Percentiles rank a stretch among this genome's conserved stretches.
Conservation (phyloP, 2,888 invertebrate genomes). For the Dione juno region DNA sequence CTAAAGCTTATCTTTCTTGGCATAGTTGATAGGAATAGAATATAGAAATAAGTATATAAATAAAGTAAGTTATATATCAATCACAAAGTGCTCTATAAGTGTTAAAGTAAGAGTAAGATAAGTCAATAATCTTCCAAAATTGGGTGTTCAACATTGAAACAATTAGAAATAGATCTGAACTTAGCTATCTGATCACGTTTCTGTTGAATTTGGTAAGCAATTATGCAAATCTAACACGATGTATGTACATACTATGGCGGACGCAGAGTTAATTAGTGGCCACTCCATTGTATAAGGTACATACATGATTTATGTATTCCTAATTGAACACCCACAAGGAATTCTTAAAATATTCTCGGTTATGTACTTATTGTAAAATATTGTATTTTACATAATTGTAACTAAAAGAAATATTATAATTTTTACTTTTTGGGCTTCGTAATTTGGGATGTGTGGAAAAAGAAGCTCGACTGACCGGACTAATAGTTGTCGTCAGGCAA, state of each 20-base stretch:
- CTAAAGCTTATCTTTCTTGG: no score
- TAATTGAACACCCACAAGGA: conserved; percentile 3
- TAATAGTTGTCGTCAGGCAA: no score
- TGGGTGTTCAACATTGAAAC: conserved; percentile 18
- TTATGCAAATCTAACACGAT: conserved; percentile 51
- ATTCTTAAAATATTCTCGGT: conserved; percentile 2
- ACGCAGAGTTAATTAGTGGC: conserved; percentile 42
- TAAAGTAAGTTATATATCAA: no score
- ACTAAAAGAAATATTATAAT: not conserved
- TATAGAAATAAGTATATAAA: no score
- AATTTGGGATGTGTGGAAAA: no score
- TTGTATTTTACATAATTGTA: not conserved
- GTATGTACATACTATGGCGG: conserved; percentile 33
- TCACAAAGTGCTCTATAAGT: not conserved
- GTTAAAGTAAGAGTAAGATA: no score
- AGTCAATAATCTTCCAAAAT: not conserved
- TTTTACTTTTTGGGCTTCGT: no score
- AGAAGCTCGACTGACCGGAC: no score
- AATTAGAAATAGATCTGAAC: conserved; percentile 42
- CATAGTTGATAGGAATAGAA: no score
- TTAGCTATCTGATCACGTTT: conserved; percentile 46
- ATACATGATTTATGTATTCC: conserved; percentile 17
- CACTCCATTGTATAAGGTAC: conserved; percentile 36
- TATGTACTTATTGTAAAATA: not conserved
- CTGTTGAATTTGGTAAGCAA: conserved; percentile 49